These are phyloP conservation scores for Andrena bicolor DNA, from an alignment of 2,888 invertebrate genomes.

Conservation along the genomic window DNA sequence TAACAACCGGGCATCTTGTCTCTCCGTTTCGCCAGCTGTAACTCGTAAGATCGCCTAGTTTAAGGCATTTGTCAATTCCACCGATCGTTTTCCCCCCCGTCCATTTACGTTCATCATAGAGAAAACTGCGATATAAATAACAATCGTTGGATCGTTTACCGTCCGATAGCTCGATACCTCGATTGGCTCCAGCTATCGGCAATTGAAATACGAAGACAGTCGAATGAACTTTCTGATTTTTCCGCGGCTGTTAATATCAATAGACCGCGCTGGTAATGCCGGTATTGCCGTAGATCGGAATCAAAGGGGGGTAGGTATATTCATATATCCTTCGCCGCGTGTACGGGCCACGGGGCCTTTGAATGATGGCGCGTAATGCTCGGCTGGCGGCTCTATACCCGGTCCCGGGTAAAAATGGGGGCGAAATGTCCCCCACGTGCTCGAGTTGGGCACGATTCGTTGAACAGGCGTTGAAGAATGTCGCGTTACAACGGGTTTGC, in stretches of 20 bases:
- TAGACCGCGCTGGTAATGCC: constrained; percentile 7
- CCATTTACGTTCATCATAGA: constrained; percentile 3
- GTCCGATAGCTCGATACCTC: constrained; percentile 10
- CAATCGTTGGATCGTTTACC: constrained; percentile 24
- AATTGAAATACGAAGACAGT: constrained; percentile 55
- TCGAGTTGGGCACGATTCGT: constrained; percentile 51
- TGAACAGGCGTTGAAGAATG: constrained; percentile 56
- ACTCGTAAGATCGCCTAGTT: constrained; percentile 14
- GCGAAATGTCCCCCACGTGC: constrained; percentile 44
- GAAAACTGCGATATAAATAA: background rate
- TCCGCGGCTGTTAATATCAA: constrained; percentile 22
- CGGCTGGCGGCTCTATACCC: constrained; percentile 20
- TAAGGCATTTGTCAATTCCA: constrained; percentile 3
- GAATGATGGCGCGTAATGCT: constrained; percentile 54
- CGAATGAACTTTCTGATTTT: constrained; percentile 36
- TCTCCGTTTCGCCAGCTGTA: background rate
- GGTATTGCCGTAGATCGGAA: constrained; percentile 24
- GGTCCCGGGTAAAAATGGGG: constrained; percentile 47
- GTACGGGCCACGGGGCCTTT: constrained; percentile 15
- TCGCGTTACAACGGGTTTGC: constrained; percentile 70
- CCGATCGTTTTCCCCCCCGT: background rate
- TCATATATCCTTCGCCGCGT: constrained; percentile 19
- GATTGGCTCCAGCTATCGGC: constrained; percentile 16
- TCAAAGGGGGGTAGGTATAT: constrained; percentile 1
- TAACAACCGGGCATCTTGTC: background rate